Evolutionary conservation across 2,888 invertebrate species (phyloP).

Genomic region (Heliconius hortense): DNA sequence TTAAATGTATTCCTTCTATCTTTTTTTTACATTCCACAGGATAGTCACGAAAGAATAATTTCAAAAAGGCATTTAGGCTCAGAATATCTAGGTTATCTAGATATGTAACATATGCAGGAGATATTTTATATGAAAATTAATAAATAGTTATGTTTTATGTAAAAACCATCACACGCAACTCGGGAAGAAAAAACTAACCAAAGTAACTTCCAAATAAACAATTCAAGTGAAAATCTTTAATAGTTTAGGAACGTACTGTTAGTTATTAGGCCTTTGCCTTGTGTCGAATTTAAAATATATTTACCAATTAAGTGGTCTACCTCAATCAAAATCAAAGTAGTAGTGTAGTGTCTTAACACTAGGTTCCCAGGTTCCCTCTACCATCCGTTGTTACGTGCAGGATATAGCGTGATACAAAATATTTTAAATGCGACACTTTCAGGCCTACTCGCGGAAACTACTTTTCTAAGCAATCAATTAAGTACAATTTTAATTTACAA

Average conservation of each 20-base stretch:
- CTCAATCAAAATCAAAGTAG: too few species aligned
- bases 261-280: constrained; percentile 13
- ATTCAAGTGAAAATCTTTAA: not conserved
- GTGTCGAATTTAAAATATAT: constrained; percentile 12
- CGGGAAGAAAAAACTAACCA: constrained; percentile 28
- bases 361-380: too few species aligned
- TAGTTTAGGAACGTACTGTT: constrained; percentile 35
- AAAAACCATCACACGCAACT: constrained; percentile 15
- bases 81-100: too few species aligned
- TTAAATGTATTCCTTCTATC: too few species aligned
- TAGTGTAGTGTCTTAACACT: too few species aligned
- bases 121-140: not conserved
- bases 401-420: not conserved
- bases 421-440: constrained; percentile 9
- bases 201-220: constrained; percentile 17
- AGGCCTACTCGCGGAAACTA: constrained; percentile 11
- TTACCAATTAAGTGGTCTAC: not conserved
- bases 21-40: too few species aligned
- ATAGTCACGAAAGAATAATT: too few species aligned
- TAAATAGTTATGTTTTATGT: not conserved
- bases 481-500: constrained; percentile 30
- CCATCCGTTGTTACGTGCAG: too few species aligned
- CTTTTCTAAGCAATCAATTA: constrained; percentile 7
- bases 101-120: not conserved
- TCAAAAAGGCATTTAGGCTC: too few species aligned